Conservation (phyloP, 1,140 invertebrate genomes). For the Formica exsecta region DNA sequence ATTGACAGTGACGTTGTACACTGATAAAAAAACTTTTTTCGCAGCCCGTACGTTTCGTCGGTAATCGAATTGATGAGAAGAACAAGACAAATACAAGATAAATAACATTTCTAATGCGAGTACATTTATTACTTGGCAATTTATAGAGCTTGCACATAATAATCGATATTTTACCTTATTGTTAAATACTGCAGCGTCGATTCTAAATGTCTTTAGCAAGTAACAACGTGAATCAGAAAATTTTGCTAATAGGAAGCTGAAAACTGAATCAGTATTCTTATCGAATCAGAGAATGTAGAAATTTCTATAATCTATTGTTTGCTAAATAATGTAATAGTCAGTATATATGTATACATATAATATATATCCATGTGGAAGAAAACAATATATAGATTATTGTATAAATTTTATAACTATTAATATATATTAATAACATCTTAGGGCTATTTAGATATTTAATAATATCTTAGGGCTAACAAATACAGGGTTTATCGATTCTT, state of each 20-base stretch:
- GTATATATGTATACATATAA: neutral
- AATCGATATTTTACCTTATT: neutral
- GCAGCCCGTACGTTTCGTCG: constrained; percentile 14
- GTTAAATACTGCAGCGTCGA: constrained; percentile 20
- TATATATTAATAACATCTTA: constrained; percentile 6
- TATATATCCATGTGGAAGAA: neutral
- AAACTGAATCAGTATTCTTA: neutral
- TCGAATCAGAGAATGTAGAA: neutral
- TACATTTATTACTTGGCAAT: constrained; percentile 4
- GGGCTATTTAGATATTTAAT: neutral
- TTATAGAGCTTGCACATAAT: constrained; percentile 27
- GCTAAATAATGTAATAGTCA: constrained; percentile 19
- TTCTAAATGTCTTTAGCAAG: constrained; percentile 45
- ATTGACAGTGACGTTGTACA: neutral
- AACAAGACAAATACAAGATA: neutral
- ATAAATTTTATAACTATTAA: constrained; percentile 42
- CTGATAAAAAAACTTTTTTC: constrained; percentile 12
- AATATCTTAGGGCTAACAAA: constrained; percentile 10
- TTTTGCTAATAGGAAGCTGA: constrained; percentile 19
- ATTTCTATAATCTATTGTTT: constrained; percentile 30
- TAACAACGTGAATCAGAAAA: constrained; percentile 18
- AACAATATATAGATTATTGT: constrained; percentile 25
- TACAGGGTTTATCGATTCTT: neutral
- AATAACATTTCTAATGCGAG: constrained; percentile 11
- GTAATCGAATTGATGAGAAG: neutral